Percentiles rank a stretch among this genome's conserved stretches.
phyloP scores from a whole-genome alignment of 2,888 invertebrate species.

The Apodemia hepburni region DNA sequence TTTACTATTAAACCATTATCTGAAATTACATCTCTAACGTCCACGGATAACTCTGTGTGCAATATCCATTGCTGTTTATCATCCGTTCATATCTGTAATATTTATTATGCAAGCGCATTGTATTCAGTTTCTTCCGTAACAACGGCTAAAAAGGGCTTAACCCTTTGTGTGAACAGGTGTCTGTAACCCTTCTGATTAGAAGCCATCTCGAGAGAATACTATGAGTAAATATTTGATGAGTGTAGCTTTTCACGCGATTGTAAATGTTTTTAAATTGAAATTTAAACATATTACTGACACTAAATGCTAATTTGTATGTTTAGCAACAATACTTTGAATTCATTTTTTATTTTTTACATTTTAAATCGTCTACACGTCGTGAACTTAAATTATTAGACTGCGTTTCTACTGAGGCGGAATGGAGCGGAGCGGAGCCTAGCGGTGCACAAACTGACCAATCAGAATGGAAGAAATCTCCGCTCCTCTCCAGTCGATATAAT shows the following conservation, averaged over 20 bases:
- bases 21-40: conserved; percentile 22
- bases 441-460: too few relatives aligned
- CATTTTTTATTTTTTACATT: too few relatives aligned
- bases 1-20: conserved; percentile 21
- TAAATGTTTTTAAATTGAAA: conserved; percentile 24
- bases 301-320: conserved; percentile 1
- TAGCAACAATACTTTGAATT: neutral
- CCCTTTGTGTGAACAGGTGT: conserved; percentile 34
- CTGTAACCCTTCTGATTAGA: conserved; percentile 31
- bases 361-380: too few relatives aligned
- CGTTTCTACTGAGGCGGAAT: too few relatives aligned
- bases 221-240: conserved; percentile 31
- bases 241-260: conserved; percentile 24
- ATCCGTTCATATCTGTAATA: neutral
- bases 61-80: conserved; percentile 18
- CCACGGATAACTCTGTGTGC: conserved; percentile 17
- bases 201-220: conserved; percentile 28
- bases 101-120: conserved; percentile 4
- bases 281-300: conserved; percentile 5
- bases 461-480: too few relatives aligned
- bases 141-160: conserved; percentile 27
- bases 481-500: too few relatives aligned
- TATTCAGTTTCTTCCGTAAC: conserved; percentile 1
- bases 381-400: too few relatives aligned
- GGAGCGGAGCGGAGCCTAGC: too few relatives aligned